Evolutionary conservation across 2,888 invertebrate genomes (phyloP), one percentile per base, ranked within the genome.

Genomic region (Napeogenes sylphis): DNA sequence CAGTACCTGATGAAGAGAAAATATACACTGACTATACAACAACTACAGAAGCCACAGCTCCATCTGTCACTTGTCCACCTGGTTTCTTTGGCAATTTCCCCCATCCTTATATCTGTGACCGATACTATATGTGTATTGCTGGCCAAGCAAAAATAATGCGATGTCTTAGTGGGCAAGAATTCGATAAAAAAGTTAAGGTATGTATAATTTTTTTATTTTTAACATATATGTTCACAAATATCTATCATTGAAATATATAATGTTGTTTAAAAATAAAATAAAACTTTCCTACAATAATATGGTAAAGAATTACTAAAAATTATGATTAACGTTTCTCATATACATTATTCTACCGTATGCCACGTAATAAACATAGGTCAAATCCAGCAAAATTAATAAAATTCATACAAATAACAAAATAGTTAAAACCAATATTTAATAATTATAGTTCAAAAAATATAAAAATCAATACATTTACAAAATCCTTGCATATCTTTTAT

Each of bases 41-140:
- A 54, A 54, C 51, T 42, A 62, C 57, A 10, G 56, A 56, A 10
- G 33, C 59, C 10, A 70, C 66, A 46, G 66, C 59, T 13, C 53
- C 56, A 56, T 58, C 67, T 2, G 55, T 62, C 4, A 62, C 77
- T 0, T 78, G 81, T 61, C 74, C 75, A 0, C 69, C 70, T 0
- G 74, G 69, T 2, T 64, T 66, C 1, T 65, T 73, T 3, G 78
- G 73, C 2, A 75, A 79, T 57, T 63, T 79, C 0, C 71, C 81
- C 0, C 76, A 81, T 59, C 81, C 81, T 3, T 68, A 70, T 0
- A 21, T 65, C 0, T 83, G 82, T 14, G 65, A 74, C 55, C 67
- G 73, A 0, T 83, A 75, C 67, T 81, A 71, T 53, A 66, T 80
- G 65, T 84, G 84, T 35, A 63, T 73, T 0, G 70, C 77, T 32